Base-by-base conservation (phyloP, 2,797 vertebrate species). In the Mormyrops boulengeri region DNA sequence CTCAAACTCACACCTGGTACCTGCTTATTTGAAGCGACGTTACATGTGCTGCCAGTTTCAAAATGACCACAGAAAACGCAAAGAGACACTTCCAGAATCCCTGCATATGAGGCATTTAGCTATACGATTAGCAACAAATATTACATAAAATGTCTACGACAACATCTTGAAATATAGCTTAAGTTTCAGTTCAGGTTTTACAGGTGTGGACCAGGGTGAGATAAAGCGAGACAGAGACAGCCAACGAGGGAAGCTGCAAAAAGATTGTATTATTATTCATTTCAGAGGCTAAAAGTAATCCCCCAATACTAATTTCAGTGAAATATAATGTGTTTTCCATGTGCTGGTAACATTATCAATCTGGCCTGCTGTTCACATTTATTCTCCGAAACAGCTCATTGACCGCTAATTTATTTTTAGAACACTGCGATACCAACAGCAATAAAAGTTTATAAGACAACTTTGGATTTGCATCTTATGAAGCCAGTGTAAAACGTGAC, bases 341-440 rank as follows among this genome's bases (percentile, higher is more conserved):
- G 73, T 80, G 38, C 73, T 50, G 82, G n/a, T 50, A 85, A 85
- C 41, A 85, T 52, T 22, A 62, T 80, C 84, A 77, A 80, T 87
- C 62, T 50, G 69, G 84, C 62, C 90, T 94, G 91, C 93, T 92
- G 90, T 91, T 94, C 94, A 93, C 62, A 11, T 94, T 30, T 93
- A 89, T 41, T 38, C 93, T 94, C 91, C 91, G 95, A 92, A 95
- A 91, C 93, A 95, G 90, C 92, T 94, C 94, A 93, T 90, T 94
- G 92, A 94, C 94, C 93, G 94, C 92, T 93, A 94, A 95, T 95
- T 95, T 94, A 92, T 92, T 94, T 96, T 93, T 89, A 93, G 92
- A 91, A 88, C 93, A 92, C 86, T 92, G 89, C 89, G 91, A 94
- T 91, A 90, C 92, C 94, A 92, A 95, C 94, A 94, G 93, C 93